Evolutionary conservation across 2,113 vertebrate species (phyloP).

Genomic region (Tilapia sparmanii): DNA sequence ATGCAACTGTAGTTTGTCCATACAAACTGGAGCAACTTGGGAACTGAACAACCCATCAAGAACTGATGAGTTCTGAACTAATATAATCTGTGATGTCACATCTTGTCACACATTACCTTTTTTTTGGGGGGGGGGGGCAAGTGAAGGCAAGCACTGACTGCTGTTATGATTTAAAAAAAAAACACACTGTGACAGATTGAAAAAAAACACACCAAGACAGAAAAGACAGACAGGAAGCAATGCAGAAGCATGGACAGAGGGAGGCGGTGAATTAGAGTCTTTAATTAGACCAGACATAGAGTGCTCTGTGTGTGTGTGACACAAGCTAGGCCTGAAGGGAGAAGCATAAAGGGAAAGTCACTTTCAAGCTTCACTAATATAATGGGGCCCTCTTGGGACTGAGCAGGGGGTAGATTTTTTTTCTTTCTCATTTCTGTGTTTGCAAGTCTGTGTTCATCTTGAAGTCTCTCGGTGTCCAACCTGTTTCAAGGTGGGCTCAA

Average conservation of each 20-base stretch:
- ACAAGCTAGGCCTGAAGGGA: slow-evolving; percentile 38
- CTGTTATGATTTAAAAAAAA: not conserved
- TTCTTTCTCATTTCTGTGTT: not conserved
- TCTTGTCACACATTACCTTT: not conserved
- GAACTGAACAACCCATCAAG: not conserved
- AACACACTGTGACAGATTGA: not conserved
- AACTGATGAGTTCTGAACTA: not conserved
- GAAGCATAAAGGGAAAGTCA: slow-evolving; percentile 54
- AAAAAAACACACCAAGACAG: not conserved
- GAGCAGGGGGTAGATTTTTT: slow-evolving; percentile 5
- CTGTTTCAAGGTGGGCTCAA: slow-evolving; percentile 40
- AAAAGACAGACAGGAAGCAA: slow-evolving; percentile 10
- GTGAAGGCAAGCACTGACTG: not conserved
- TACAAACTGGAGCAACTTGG: not conserved
- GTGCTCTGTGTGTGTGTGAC: slow-evolving; percentile 19
- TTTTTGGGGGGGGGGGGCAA: not conserved
- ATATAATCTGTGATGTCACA: not conserved
- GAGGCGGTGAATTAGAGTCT: slow-evolving; percentile 33
- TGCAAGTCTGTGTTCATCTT: not conserved
- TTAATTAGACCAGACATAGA: slow-evolving; percentile 51
- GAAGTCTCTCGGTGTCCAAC: not conserved
- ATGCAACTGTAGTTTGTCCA: not conserved
- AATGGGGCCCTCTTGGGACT: slow-evolving; percentile 29
- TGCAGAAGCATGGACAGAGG: not conserved
- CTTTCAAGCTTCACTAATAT: slow-evolving; percentile 62